A percentile compares a stretch with the other conserved stretches of the same genome.
phyloP scores from a whole-genome alignment of 1,140 invertebrate genomes.

The Trachymyrmex cornetzi region DNA sequence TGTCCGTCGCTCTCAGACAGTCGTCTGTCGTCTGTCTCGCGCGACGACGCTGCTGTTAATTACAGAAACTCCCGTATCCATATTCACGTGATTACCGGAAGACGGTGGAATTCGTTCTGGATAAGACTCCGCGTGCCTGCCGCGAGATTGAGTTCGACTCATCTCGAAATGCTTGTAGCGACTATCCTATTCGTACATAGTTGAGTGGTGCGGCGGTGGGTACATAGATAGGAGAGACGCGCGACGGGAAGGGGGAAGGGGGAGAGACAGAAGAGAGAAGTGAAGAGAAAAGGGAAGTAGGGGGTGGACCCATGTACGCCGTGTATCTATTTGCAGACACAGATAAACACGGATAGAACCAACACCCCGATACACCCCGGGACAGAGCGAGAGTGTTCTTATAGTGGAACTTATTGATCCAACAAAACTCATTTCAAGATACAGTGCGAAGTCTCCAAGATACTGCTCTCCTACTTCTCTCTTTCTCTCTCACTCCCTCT shows the following conservation, averaged over 20 bases:
- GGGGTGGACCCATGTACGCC: conserved; percentile 79
- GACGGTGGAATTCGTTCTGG: conserved; percentile 73
- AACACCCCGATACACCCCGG: conserved; percentile 78
- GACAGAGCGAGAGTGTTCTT: conserved; percentile 86
- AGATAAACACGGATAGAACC: conserved; percentile 83
- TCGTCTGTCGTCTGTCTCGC: conserved; percentile 28
- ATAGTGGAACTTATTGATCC: conserved; percentile 88
- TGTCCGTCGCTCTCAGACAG: not conserved
- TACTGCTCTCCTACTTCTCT: conserved; percentile 85
- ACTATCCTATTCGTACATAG: conserved; percentile 81
- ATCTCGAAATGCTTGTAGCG: conserved; percentile 79
- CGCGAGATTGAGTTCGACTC: conserved; percentile 83
- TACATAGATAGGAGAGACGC: conserved; percentile 71
- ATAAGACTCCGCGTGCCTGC: conserved; percentile 70
- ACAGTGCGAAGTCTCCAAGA: conserved; percentile 88
- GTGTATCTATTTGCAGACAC: conserved; percentile 84
- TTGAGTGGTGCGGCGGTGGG: conserved; percentile 76
- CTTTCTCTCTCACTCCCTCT: conserved; percentile 66
- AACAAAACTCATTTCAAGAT: conserved; percentile 88
- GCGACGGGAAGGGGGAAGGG: conserved; percentile 8
- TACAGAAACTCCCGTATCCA: conserved; percentile 76
- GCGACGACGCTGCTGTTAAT: conserved; percentile 66
- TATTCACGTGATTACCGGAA: conserved; percentile 75
- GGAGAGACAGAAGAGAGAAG: conserved; percentile 63
- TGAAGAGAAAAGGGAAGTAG: conserved; percentile 63